Percentiles rank a stretch among this genome's conserved stretches.
These are phyloP conservation scores for Halyomorpha halys DNA, from an alignment of 1,140 invertebrate species.

Conservation along the genomic window DNA sequence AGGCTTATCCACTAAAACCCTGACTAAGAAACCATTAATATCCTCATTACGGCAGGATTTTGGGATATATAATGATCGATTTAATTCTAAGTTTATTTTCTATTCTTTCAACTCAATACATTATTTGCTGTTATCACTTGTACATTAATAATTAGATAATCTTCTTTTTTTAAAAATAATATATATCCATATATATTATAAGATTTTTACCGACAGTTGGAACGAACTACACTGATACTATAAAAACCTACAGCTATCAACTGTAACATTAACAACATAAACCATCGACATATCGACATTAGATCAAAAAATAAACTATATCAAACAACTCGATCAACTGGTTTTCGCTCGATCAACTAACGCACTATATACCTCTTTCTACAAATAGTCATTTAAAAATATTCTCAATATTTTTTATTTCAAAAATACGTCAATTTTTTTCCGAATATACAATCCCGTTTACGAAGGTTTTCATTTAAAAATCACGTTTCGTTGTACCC, in stretches of 20 bases:
- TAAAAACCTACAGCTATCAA: constrained; percentile 22
- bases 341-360: constrained; percentile 25
- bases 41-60: constrained; percentile 23
- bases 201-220: constrained; percentile 12
- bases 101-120: not conserved
- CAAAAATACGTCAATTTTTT: constrained; percentile 28
- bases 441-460: constrained; percentile 25
- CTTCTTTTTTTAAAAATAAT: no score
- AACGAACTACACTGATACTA: constrained; percentile 17
- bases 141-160: constrained; percentile 9
- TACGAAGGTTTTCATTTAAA: constrained; percentile 23
- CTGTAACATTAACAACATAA: constrained; percentile 27
- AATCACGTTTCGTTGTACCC: constrained; percentile 25
- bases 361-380: constrained; percentile 24
- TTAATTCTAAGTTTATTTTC: no score
- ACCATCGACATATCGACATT: constrained; percentile 24
- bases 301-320: constrained; percentile 27
- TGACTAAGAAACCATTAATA: constrained; percentile 24
- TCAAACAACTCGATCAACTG: constrained; percentile 27
- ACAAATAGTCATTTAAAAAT: constrained; percentile 26
- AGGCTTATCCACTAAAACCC: constrained; percentile 28
- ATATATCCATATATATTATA: constrained; percentile 6
- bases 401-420: constrained; percentile 27
- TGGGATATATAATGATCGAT: constrained; percentile 13
- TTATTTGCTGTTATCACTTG: constrained; percentile 15